Conservation (phyloP, 2,797 vertebrate species). For the Macropodus opercularis region DNA sequence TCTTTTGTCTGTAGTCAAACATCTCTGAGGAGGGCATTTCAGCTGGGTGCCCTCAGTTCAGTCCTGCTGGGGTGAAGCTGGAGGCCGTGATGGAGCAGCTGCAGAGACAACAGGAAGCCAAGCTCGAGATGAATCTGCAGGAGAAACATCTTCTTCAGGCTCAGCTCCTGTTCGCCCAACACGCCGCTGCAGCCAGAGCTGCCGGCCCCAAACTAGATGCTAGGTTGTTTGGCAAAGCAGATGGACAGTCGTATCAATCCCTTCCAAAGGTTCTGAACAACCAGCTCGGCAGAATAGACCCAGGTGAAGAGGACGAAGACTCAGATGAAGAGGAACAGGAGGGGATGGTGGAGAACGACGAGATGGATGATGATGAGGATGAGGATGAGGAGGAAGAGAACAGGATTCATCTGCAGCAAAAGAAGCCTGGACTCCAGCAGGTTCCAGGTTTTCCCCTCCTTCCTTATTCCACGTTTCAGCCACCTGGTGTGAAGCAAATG, state of each 20-base stretch:
- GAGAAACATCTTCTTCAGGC: conserved; percentile 87
- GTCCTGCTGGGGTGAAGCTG: conserved; percentile 85
- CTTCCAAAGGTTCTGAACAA: conserved; percentile 68
- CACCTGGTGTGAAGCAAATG: conserved; percentile 51
- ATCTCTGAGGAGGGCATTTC: conserved; percentile 75
- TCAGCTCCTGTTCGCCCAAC: conserved; percentile 88
- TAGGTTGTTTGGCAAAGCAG: conserved; percentile 72
- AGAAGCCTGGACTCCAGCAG: conserved; percentile 73
- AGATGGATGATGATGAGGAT: conserved; percentile 74
- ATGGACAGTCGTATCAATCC: conserved; percentile 64
- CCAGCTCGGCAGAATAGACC: conserved; percentile 69
- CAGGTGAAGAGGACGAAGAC: conserved; percentile 66
- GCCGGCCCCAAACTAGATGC: conserved; percentile 66
- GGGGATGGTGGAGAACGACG: conserved; percentile 73
- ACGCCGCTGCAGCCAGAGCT: conserved; percentile 81
- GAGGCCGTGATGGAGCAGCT: conserved; percentile 92
- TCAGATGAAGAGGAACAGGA: conserved; percentile 78
- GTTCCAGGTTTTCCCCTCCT: conserved; percentile 63
- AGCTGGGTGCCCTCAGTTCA: conserved; percentile 78
- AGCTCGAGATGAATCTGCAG: conserved; percentile 89
- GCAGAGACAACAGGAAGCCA: conserved; percentile 87
- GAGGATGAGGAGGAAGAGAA: conserved; percentile 79
- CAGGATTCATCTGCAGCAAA: conserved; percentile 60
- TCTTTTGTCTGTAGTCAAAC: conserved; percentile 60
- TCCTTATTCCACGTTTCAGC: conserved; percentile 56